Evolutionary conservation across 1,140 invertebrate genomes (phyloP).

Genomic region (Holcopasites calliopsidis): DNA sequence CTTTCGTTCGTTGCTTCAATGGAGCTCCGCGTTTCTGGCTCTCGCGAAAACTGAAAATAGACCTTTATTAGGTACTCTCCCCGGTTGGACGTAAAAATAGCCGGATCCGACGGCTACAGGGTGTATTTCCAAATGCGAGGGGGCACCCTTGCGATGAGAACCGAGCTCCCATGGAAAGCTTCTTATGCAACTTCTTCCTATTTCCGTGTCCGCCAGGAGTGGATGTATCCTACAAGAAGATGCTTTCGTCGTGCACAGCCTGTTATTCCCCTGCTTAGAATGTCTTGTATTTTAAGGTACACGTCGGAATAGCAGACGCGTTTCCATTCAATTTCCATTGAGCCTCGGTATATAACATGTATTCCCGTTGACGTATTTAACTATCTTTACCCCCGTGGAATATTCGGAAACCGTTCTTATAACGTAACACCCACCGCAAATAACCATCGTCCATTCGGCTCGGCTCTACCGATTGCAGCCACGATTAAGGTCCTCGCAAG

Average conservation of each 20-base stretch:
- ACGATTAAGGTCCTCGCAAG: not conserved
- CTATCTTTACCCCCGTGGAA: not conserved
- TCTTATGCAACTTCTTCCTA: not conserved
- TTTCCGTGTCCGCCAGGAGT: not conserved
- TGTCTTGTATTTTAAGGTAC: not conserved
- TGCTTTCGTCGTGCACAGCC: slow-evolving; percentile 1
- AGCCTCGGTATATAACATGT: too few relatives aligned
- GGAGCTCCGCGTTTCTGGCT: not conserved
- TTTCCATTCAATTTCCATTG: too few relatives aligned
- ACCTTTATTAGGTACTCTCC: not conserved
- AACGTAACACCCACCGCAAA: not conserved
- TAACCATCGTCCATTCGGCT: not conserved
- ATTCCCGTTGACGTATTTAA: not conserved
- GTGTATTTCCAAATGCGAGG: not conserved
- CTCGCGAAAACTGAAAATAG: not conserved
- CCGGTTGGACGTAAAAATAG: not conserved
- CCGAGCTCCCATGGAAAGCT: not conserved
- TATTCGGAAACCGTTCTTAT: not conserved
- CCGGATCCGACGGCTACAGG: not conserved
- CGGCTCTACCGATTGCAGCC: not conserved
- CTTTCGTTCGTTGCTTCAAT: slow-evolving; percentile 39
- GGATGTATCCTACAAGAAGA: slow-evolving; percentile 6
- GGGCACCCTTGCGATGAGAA: not conserved
- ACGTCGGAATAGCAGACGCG: too few relatives aligned
- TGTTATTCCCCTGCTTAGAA: slow-evolving; percentile 15